Base-by-base conservation (phyloP, 1,140 invertebrate species). In the Belonocnema kinseyi region DNA sequence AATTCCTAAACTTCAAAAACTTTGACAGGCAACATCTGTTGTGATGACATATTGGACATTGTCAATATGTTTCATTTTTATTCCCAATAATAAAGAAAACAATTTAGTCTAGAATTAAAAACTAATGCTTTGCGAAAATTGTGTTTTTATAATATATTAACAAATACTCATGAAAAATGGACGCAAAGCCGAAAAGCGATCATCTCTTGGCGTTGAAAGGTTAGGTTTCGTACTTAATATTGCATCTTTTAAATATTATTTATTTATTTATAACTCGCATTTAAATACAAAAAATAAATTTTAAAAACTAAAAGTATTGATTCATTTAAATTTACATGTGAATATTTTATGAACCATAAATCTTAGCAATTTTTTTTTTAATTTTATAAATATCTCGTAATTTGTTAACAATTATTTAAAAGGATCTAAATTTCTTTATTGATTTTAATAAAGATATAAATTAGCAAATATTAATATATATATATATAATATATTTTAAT, bases 181-280 rank as follows among this genome's bases (percentile, higher is more conserved):
- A 90, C 73, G 74, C 75, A 16, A 90, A 89, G 80, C 83, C 86
- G 16, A 90, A 89, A 83, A 90, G 77, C 74, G 89, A 90, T 80
- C 87, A 90, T 75, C 78, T 90, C n/a, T 66, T 90, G 46, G 85
- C 88, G 6, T 80, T 90, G n/a, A 90, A 90, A 89, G 89, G 89
- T 90, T 83, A 80, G 50, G 26, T 66, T 17, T 77, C 13, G 6
- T 50, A 33, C 13, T 58, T 33, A 72, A 71, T 19, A 71, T 26
- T 56, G 2, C 11, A 26, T 40, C 50, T 19, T 58, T 77, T 12
- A 26, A 21, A 19, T 61, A 17, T 56, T 5, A 77, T 21, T 7
- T 33, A 61, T 19, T 14, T 17, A 75, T 13, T 40, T 76, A 50
- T 19, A 16, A 71, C 21, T 56, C 40, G 8, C 8, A 19, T 3